phyloP scores from a whole-genome alignment of 2,888 invertebrate species.

The Anarsia innoxiella region DNA sequence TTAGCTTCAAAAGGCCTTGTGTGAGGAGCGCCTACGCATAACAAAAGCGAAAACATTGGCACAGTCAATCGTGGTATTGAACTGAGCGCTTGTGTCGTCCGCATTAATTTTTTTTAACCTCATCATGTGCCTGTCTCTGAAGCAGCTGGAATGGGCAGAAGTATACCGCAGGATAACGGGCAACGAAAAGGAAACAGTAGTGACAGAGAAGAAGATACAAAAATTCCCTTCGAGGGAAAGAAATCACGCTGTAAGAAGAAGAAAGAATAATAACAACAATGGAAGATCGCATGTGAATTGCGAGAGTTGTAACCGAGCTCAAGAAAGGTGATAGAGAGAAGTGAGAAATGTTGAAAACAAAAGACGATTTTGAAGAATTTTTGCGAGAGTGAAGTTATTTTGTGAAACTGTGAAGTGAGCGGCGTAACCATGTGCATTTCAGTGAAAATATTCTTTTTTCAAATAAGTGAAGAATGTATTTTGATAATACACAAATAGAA shows the following conservation, averaged over 20 bases:
- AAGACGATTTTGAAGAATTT: not conserved
- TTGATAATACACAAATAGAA: too few relatives aligned
- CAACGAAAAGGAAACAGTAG: constrained; percentile 34
- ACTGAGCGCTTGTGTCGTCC: constrained; percentile 19
- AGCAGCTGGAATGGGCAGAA: constrained; percentile 59
- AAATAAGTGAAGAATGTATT: too few relatives aligned
- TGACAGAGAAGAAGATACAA: constrained; percentile 53
- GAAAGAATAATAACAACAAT: constrained; percentile 62
- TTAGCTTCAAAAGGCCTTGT: constrained; percentile 43
- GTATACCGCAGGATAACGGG: constrained; percentile 49
- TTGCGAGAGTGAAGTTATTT: not conserved
- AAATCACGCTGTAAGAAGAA: constrained; percentile 78
- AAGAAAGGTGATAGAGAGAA: constrained; percentile 38
- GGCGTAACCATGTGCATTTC: too few relatives aligned
- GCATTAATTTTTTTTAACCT: constrained; percentile 12
- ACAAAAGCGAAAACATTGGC: constrained; percentile 24
- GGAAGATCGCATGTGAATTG: constrained; percentile 55
- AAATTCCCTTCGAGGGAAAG: constrained; percentile 81
- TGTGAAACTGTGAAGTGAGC: too few relatives aligned
- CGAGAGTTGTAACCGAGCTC: constrained; percentile 53
- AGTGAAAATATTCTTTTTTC: too few relatives aligned
- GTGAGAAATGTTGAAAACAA: not conserved
- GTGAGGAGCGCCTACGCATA: constrained; percentile 39
- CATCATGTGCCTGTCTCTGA: constrained; percentile 58
- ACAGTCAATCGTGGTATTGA: constrained; percentile 19